These are phyloP conservation scores for Nezara viridula DNA, from an alignment of 2,888 invertebrate species.

Conservation along the genomic window DNA sequence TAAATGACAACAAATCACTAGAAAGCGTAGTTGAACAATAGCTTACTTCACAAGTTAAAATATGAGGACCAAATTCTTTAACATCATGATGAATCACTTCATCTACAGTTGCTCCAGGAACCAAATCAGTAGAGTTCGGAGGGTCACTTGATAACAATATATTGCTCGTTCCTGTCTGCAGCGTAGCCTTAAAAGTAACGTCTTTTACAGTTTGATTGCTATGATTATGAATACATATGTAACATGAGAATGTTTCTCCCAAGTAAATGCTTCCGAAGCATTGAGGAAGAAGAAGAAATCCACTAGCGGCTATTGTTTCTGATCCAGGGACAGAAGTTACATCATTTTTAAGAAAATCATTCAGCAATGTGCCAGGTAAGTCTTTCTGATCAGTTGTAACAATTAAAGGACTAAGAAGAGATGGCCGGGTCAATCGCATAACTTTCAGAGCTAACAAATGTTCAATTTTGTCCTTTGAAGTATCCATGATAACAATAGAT, in stretches of 20 bases:
- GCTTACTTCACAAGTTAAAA: conserved; percentile 74
- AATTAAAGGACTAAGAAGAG: conserved; percentile 84
- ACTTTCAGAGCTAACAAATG: conserved; percentile 80
- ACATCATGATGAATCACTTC: conserved; percentile 98
- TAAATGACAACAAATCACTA: conserved; percentile 78
- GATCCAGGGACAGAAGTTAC: conserved; percentile 85
- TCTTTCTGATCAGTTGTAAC: conserved; percentile 89
- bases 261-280: conserved; percentile 98
- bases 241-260: conserved; percentile 98
- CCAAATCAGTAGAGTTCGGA: conserved; percentile 72
- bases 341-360: conserved; percentile 84
- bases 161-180: conserved; percentile 90
- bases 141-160: conserved; percentile 75
- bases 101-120: conserved; percentile 88
- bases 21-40: conserved; percentile 76
- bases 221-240: conserved; percentile 97
- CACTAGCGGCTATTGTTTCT: conserved; percentile 87
- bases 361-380: conserved; percentile 85
- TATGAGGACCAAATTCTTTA: conserved; percentile 98
- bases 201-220: conserved; percentile 86
- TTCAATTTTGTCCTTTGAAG: conserved; percentile 51
- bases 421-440: conserved; percentile 94
- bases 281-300: conserved; percentile 93
- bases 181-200: conserved; percentile 90
- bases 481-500: not conserved